Evolutionary conservation across 2,113 vertebrate species (phyloP).

Genomic region (Argyrosomus japonicus): DNA sequence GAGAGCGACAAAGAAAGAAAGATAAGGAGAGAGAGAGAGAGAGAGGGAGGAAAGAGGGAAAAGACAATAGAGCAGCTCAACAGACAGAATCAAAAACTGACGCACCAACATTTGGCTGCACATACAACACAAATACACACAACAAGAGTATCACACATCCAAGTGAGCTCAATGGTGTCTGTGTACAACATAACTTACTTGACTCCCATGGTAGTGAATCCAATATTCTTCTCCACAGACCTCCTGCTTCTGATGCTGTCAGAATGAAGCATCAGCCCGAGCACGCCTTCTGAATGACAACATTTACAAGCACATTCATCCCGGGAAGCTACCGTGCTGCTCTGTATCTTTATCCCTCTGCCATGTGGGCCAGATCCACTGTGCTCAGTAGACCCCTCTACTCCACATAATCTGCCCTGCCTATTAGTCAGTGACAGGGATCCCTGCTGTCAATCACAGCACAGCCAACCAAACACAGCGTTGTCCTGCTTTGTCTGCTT

Average conservation of each 20-base stretch:
- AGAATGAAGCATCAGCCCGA: conserved; percentile 55
- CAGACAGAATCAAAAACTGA: conserved; percentile 31
- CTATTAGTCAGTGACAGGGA: conserved; percentile 64
- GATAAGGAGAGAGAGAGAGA: conserved; percentile 19
- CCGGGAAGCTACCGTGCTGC: conserved; percentile 31
- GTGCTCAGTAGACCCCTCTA: conserved; percentile 55
- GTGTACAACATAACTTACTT: conserved; percentile 72
- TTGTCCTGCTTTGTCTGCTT: conserved; percentile 45
- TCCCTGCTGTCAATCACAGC: conserved; percentile 69
- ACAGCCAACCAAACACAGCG: conserved; percentile 46
- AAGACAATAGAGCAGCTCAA: conserved; percentile 34
- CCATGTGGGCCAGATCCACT: conserved; percentile 55
- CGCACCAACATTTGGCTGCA: conserved; percentile 10
- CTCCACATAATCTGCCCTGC: conserved; percentile 66
- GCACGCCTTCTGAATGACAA: conserved; percentile 49
- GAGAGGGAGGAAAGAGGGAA: conserved; percentile 17
- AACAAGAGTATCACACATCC: conserved; percentile 5
- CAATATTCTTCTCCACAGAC: conserved; percentile 58
- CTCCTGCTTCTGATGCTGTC: conserved; percentile 56
- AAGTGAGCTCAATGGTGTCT: conserved; percentile 32
- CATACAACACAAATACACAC: conserved; percentile 1
- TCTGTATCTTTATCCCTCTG: conserved; percentile 57
- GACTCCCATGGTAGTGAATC: conserved; percentile 70
- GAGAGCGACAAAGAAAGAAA: conserved; percentile 41
- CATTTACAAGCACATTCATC: conserved; percentile 45